Base-by-base conservation (phyloP, 2,888 invertebrate genomes). In the Cataglyphis altisquamis region DNA sequence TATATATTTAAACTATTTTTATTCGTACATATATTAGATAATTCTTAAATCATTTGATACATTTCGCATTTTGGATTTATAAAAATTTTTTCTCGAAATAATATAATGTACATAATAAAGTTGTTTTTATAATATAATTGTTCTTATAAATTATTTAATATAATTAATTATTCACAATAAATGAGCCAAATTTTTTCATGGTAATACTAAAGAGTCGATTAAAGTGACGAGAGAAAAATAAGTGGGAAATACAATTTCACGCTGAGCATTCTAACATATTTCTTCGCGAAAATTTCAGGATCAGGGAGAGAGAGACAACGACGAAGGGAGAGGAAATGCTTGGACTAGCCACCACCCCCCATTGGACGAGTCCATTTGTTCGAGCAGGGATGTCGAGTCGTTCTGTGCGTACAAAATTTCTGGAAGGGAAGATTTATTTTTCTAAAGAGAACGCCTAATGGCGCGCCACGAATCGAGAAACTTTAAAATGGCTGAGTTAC, bases 381-480 rank as follows among this genome's bases (percentile, higher is more conserved):
- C 85, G 78, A 86, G 83, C 81, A 74, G 90, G 90, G 90, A 87
- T 89, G 84, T 84, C 86, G 86, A 89, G 82, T 89, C 82, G 84
- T 86, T 82, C 82, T 84, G 70, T 84, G 82, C 77, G 86, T 83
- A 88, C 85, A 32, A 39, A 90, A 91, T 94, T 94, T 93, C 86
- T 87, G 89, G 92, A 92, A 93, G 90, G 86, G 91, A 93, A 94
- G 94, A 94, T 94, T 94, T 94, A 94, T 94, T 94, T 93, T 94
- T 93, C 90, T 92, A 92, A 93, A 92, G 92, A 93, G 92, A 91
- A 91, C 86, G 86, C 91, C 93, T 93, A 92, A 93, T 92, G 93
- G 93, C 90, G 91, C 90, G 90, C 91, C 91, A 89, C 87, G 91
- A 91, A 87, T 90, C 87, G 90, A 91, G 91, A 90, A 92, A 92